Percentiles rank a stretch among this genome's conserved stretches.
phyloP scores from a whole-genome alignment of 2,888 invertebrate genomes.

The Pandemis cinnamomeana region DNA sequence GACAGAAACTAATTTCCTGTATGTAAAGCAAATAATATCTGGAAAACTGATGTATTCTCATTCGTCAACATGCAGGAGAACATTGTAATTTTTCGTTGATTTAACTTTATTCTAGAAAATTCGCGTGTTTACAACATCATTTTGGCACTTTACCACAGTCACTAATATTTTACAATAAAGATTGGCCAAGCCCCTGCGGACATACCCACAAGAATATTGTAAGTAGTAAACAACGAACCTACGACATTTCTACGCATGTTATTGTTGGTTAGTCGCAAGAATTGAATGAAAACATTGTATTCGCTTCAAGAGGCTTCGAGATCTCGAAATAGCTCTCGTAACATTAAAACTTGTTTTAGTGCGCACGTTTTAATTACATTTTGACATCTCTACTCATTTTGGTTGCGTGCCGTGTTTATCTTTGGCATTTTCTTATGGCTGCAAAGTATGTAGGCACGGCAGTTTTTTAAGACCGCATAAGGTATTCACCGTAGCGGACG shows the following conservation, averaged over 20 bases:
- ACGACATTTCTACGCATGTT: not conserved
- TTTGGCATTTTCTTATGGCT: conserved; percentile 62
- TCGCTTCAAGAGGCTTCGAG: conserved; percentile 2
- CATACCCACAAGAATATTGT: conserved; percentile 1
- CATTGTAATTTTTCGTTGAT: not conserved
- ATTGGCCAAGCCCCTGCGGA: conserved; percentile 5
- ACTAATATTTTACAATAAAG: conserved; percentile 24
- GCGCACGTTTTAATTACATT: conserved; percentile 50
- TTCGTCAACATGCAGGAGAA: not conserved
- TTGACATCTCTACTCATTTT: conserved; percentile 53
- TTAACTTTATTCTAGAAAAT: conserved; percentile 1
- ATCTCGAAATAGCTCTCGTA: conserved; percentile 1
- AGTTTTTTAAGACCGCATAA: conserved; percentile 70
- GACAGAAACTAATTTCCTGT: too few relatives aligned
- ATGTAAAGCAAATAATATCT: too few relatives aligned
- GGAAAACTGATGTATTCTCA: too few relatives aligned
- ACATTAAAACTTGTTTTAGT: conserved; percentile 14
- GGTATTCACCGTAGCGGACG: conserved; percentile 75
- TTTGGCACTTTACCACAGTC: conserved; percentile 13
- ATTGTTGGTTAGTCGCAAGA: conserved; percentile 11
- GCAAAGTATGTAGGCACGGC: conserved; percentile 55
- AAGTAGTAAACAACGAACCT: conserved; percentile 14
- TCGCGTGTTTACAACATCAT: not conserved
- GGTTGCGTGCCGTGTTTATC: conserved; percentile 53
- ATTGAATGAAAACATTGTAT: conserved; percentile 20